These are phyloP conservation scores for Corythaeola cristata DNA, from an alignment of 2,113 vertebrate species.

Conservation along the genomic window DNA sequence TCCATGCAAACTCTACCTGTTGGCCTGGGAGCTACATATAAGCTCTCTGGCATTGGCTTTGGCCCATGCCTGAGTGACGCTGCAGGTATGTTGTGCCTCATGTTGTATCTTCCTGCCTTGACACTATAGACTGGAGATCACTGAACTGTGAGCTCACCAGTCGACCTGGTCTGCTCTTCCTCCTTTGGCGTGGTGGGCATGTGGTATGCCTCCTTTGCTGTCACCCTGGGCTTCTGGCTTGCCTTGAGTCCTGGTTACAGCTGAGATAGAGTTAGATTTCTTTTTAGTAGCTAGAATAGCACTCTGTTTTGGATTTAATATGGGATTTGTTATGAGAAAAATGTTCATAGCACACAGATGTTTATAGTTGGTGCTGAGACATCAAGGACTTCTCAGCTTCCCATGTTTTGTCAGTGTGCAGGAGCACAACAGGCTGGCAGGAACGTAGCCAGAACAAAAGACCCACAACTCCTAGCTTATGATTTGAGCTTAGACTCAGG, in stretches of 20 bases:
- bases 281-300: no score
- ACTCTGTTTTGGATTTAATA: no score
- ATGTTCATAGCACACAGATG: no score
- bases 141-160: not conserved
- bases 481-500: no score
- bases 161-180: not conserved
- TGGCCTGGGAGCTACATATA: not conserved
- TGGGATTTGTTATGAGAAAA: no score
- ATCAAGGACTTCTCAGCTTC: no score
- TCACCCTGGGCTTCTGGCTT: not conserved
- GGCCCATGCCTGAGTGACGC: not conserved
- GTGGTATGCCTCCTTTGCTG: not conserved
- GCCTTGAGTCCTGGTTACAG: not conserved
- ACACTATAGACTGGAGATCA: not conserved
- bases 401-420: no score
- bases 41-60: not conserved
- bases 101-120: not conserved
- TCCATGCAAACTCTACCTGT: accelerated
- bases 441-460: no score
- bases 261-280: no score
- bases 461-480: no score
- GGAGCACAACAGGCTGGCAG: no score
- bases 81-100: not conserved
- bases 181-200: not conserved
- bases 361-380: no score